A percentile compares a stretch with the other conserved stretches of the same genome.
These are phyloP conservation scores for Drosophila lowei DNA, from an alignment of 1,140 invertebrate genomes.

Conservation along the genomic window DNA sequence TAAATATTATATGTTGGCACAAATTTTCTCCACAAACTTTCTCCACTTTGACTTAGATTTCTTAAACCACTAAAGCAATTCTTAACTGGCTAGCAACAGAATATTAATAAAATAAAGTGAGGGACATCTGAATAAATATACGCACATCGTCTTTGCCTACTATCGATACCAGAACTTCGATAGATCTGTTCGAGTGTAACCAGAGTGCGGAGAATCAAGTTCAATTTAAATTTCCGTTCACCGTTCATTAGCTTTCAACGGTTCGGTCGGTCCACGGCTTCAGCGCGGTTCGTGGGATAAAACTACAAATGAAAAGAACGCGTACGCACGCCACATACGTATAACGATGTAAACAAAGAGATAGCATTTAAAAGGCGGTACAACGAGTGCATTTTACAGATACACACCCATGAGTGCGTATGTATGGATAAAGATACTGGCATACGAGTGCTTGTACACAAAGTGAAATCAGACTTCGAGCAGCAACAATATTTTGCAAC, in stretches of 20 bases:
- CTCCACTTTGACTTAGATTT: neutral
- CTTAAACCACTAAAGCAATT: too few relatives aligned
- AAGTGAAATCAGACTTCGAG: conserved; percentile 48
- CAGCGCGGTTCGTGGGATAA: conserved; percentile 15
- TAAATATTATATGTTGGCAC: neutral
- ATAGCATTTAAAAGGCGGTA: conserved; percentile 4
- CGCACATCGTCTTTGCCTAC: neutral
- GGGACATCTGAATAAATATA: neutral
- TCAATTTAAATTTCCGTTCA: conserved; percentile 25
- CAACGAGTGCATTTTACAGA: conserved; percentile 17
- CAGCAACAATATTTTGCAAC: conserved; percentile 47
- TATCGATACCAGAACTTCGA: conserved; percentile 9
- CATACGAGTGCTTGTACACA: conserved; percentile 23
- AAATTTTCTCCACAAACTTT: neutral
- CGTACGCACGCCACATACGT: neutral
- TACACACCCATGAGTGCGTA: neutral
- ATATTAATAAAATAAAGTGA: neutral
- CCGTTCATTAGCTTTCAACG: conserved; percentile 35
- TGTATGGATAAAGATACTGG: conserved; percentile 8
- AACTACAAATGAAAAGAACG: conserved; percentile 35
- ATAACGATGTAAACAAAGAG: conserved; percentile 44
- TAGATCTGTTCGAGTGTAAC: conserved; percentile 7
- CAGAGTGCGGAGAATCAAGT: conserved; percentile 8
- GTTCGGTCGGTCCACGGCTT: conserved; percentile 25
- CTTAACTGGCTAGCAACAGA: too few relatives aligned